Evolutionary conservation across 2,888 invertebrate species (phyloP), one percentile per base, ranked within the genome.

Genomic region (Ephialtes manifestator): DNA sequence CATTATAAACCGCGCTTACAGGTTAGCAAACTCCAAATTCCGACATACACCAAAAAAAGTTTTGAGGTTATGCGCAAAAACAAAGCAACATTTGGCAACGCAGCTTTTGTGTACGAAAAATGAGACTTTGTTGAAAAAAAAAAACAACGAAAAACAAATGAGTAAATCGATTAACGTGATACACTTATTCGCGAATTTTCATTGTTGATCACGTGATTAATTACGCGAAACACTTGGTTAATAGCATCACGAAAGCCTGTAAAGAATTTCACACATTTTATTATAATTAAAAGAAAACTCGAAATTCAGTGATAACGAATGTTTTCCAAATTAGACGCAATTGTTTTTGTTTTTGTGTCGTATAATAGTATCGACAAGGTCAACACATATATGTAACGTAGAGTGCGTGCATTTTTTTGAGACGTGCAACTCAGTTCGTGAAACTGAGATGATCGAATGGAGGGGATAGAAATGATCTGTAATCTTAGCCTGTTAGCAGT

Each of bases 1-100:
- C 91, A 92, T 76, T 65, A 35, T 51, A 7, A 39, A 7, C 13
- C 31, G 11, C 20, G 11, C 46, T 75, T 75, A n/a, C 7, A 75
- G 75, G 75, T 75, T 75, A 75, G 18, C 31, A 24, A 5, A 5
- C 18, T 60, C 28, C 24, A 43, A 43, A 60, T 60, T 15, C 18
- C 13, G 43, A 18, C 20, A 7, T 35, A 18, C 2, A 10, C 18
- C 13, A 43, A 18, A 43, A 39, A 18, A 0, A 43, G 0, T 68
- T 68, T 48, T 46, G 48, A 68, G 68, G 48, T 65, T 65, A 65
- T 65, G 65, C 20, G 10, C 39, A 5, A 39, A 18, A 20, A 43
- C 18, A 10, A 4, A 20, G 3, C 11, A 43, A 65, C 65, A 39
- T 65, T 39, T 39, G 20, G 11, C n/a, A 4, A 18, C 65, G 39